Conservation (phyloP, 2,113 vertebrate species). For the Callochromis pleurospilus region DNA sequence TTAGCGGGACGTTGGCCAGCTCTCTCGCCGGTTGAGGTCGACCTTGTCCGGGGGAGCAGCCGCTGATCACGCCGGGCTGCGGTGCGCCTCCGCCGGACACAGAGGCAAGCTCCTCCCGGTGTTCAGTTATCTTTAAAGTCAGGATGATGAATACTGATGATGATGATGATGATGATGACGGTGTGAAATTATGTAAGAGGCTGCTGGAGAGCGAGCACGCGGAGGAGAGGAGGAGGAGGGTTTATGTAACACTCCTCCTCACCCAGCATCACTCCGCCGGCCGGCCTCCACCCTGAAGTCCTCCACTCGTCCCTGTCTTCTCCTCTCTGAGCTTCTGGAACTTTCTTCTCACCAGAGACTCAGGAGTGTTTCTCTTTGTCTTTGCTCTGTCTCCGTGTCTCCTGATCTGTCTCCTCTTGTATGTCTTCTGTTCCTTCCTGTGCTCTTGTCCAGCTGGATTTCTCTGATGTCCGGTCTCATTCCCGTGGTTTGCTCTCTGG, state of each 20-base stretch:
- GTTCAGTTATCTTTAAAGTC: background rate
- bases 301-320: background rate
- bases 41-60: background rate
- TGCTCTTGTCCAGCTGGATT: background rate
- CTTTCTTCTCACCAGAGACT: background rate
- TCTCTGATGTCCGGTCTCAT: background rate
- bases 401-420: background rate
- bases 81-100: background rate
- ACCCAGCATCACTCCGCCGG: slow-evolving; percentile 6
- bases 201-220: background rate
- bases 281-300: background rate
- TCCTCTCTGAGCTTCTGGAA: background rate
- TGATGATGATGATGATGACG: background rate
- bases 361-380: background rate
- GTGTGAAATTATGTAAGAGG: slow-evolving; percentile 30
- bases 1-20: background rate
- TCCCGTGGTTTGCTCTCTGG: background rate
- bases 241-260: slow-evolving; percentile 46
- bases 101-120: background rate
- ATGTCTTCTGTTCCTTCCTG: background rate
- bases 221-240: background rate
- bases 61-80: background rate
- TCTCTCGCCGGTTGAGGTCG: background rate
- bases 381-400: background rate
- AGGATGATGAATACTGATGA: background rate